Conservation (phyloP, 2,113 vertebrate genomes). For the Probosciger aterrimus region DNA sequence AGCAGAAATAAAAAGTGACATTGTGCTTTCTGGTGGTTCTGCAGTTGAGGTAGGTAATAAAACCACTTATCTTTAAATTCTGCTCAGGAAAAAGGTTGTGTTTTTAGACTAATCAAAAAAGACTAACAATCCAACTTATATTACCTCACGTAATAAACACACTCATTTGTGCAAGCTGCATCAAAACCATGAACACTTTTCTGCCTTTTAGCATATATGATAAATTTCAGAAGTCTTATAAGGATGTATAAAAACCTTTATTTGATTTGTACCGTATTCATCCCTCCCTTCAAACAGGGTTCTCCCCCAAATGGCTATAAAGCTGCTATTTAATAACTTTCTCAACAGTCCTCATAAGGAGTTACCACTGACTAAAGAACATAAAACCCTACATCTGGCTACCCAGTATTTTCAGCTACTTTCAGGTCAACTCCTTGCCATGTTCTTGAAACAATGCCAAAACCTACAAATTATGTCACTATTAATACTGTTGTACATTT, state of each 20-base stretch:
- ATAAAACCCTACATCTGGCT: not conserved
- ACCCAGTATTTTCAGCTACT: not conserved
- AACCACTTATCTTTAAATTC: not conserved
- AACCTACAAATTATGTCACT: not conserved
- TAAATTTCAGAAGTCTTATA: not conserved
- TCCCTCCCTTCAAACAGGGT: not conserved
- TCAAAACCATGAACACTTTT: not conserved
- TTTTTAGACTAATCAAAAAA: not conserved
- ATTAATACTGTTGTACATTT: not conserved
- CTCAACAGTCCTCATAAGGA: not conserved
- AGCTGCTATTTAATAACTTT: not conserved
- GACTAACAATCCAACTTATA: not conserved
- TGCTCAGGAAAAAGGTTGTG: not conserved
- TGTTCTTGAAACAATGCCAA: not conserved
- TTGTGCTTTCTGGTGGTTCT: not conserved
- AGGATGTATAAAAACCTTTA: not conserved
- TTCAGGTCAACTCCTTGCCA: not conserved
- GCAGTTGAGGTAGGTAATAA: not conserved
- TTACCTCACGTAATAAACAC: not conserved
- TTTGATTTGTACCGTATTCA: not conserved
- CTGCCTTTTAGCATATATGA: not conserved
- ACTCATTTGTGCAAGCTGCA: not conserved
- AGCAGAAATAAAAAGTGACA: not conserved
- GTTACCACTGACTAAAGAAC: not conserved
- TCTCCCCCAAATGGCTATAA: not conserved